Evolutionary conservation across 2,113 vertebrate genomes (phyloP).

Genomic region (Sterna hirundo): DNA sequence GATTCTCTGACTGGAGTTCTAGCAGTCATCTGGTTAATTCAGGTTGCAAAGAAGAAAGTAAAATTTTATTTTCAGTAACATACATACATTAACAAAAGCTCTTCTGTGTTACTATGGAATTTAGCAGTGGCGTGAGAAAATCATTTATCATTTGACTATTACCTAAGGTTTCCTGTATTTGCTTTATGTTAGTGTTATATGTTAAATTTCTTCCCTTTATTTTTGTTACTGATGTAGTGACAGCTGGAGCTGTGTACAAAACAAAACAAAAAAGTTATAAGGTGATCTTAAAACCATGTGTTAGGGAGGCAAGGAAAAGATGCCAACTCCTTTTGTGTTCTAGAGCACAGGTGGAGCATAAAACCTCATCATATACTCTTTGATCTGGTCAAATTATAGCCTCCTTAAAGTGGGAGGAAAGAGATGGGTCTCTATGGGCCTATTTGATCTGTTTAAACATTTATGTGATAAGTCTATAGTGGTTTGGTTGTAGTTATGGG

Average conservation of each 20-base stretch:
- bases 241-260: neutral
- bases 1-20: neutral
- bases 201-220: neutral
- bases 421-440: neutral
- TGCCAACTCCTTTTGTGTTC: neutral
- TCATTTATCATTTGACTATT: neutral
- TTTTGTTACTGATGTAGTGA: neutral
- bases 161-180: neutral
- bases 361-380: neutral
- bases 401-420: neutral
- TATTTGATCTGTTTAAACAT: slow-evolving; percentile 21
- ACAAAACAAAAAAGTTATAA: neutral
- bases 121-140: neutral
- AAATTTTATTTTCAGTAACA: neutral
- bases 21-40: neutral
- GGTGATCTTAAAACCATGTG: neutral
- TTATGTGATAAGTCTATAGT: slow-evolving; percentile 24
- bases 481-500: neutral
- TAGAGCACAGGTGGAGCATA: neutral
- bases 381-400: slow-evolving; percentile 53
- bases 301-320: neutral
- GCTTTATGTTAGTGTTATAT: neutral
- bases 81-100: neutral
- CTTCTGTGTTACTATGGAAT: neutral
- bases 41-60: neutral